Conservation (phyloP, 2,797 vertebrate species). For the Bradypus variegatus region DNA sequence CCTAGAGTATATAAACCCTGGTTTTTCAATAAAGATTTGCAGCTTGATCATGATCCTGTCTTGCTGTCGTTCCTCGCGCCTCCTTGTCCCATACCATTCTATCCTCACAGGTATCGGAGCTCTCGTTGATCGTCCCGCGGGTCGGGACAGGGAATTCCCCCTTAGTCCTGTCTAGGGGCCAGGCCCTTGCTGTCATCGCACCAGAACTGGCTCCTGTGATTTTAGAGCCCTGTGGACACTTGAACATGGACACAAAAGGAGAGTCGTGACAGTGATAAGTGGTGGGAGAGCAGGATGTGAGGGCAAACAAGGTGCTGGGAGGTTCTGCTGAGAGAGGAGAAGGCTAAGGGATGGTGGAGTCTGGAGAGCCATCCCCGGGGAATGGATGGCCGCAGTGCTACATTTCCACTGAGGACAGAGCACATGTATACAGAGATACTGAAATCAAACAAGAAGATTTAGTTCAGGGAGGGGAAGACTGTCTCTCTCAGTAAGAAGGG, state of each 20-base stretch:
- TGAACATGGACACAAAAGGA: not conserved
- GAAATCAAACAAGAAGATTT: not conserved
- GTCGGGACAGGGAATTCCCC: too few species aligned
- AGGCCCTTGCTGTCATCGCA: not conserved
- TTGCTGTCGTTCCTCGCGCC: too few species aligned
- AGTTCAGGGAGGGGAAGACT: not conserved
- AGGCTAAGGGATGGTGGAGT: not conserved
- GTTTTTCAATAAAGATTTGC: too few species aligned
- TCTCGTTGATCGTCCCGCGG: too few species aligned
- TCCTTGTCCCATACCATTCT: too few species aligned
- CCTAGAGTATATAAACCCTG: too few species aligned
- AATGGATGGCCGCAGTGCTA: not conserved
- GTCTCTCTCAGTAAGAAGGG: constrained; percentile 8
- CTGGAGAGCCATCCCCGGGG: not conserved
- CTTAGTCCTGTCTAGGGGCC: not conserved
- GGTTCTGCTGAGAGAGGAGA: not conserved
- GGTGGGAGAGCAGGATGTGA: not conserved
- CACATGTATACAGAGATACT: not conserved
- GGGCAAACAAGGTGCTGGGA: not conserved
- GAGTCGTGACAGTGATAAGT: rapidly evolving
- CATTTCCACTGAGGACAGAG: not conserved
- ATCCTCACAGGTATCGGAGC: too few species aligned
- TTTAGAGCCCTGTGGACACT: not conserved
- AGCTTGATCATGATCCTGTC: too few species aligned
- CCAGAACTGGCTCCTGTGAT: not conserved